Conservation (phyloP, 2,113 vertebrate species). For the Podiceps cristatus region DNA sequence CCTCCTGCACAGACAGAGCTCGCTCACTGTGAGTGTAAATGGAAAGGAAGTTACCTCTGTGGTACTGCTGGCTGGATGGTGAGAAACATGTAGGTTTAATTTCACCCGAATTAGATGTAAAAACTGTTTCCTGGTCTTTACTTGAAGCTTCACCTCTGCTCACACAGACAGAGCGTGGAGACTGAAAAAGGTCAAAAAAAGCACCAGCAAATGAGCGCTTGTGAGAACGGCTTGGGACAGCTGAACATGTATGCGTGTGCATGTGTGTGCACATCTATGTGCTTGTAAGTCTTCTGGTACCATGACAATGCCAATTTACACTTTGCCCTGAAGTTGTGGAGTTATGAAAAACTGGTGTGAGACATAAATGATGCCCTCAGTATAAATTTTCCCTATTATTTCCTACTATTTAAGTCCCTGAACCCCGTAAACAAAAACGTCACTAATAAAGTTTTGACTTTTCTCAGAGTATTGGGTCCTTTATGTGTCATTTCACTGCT, state of each 20-base stretch:
- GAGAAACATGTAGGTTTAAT: neutral
- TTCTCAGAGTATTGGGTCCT: neutral
- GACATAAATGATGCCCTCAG: neutral
- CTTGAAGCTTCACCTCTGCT: neutral
- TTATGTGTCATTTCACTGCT: neutral
- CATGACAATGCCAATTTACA: neutral
- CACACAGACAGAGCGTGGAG: neutral
- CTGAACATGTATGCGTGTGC: fast-evolving
- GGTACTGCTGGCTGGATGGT: neutral
- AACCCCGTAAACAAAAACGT: neutral
- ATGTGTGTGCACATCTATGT: neutral
- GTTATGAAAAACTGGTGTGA: neutral
- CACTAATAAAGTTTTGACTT: neutral
- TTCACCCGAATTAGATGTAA: neutral
- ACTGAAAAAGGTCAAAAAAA: neutral
- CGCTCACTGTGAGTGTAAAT: neutral
- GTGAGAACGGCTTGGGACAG: neutral
- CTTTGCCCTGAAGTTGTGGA: neutral
- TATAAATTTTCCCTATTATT: neutral
- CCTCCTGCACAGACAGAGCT: neutral
- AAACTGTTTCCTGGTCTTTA: neutral
- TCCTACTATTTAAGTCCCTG: neutral
- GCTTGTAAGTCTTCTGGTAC: neutral
- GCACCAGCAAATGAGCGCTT: no score
- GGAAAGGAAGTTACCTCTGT: neutral